phyloP scores from a whole-genome alignment of 2,797 vertebrate species.

The Etheostoma perlongum region DNA sequence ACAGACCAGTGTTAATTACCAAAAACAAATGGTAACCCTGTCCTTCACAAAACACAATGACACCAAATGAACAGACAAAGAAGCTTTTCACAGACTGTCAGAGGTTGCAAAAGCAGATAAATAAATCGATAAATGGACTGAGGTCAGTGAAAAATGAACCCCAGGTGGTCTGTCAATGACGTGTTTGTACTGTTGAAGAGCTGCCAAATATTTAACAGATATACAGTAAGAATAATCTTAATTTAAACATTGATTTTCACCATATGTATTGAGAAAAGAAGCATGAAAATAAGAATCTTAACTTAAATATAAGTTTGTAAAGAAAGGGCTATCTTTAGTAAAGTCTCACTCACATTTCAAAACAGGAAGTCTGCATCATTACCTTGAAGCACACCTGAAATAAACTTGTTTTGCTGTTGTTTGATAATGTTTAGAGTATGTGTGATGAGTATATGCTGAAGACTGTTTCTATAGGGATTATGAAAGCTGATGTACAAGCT shows the following conservation, averaged over 20 bases:
- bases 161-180: background rate
- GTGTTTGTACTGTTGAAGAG: background rate
- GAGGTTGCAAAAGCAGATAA: constrained; percentile 38
- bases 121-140: constrained; percentile 38
- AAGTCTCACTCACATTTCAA: background rate
- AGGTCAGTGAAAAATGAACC: constrained; percentile 21
- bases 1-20: constrained; percentile 72
- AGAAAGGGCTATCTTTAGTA: background rate
- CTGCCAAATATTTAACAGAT: background rate
- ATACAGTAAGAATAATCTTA: background rate
- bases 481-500: constrained; percentile 19
- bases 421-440: constrained; percentile 5
- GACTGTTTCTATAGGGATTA: constrained; percentile 25
- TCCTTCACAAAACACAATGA: constrained; percentile 62
- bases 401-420: constrained; percentile 27
- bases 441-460: background rate
- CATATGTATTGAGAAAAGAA: background rate
- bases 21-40: constrained; percentile 73
- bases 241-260: background rate
- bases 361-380: constrained; percentile 23
- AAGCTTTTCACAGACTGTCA: constrained; percentile 57
- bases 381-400: constrained; percentile 16
- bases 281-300: background rate
- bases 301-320: background rate
- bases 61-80: constrained; percentile 62